Evolutionary conservation across 2,888 invertebrate species (phyloP).

Genomic region (Tetranychus piercei): DNA sequence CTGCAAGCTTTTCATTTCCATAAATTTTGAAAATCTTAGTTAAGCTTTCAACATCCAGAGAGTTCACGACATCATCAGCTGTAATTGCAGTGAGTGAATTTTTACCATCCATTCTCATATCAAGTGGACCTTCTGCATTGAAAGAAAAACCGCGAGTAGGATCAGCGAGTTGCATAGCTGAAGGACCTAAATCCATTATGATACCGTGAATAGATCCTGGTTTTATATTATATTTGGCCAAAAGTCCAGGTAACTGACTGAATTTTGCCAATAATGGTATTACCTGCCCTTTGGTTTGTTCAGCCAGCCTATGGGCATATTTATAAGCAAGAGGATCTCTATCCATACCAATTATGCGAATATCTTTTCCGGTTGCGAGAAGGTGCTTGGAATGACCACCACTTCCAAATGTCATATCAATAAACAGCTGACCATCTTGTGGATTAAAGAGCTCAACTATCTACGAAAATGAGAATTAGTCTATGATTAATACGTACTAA

Average conservation of each 20-base stretch:
- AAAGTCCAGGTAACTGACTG: conserved; percentile 56
- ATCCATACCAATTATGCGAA: conserved; percentile 61
- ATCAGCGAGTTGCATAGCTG: conserved; percentile 80
- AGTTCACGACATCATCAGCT: conserved; percentile 67
- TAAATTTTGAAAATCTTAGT: conserved; percentile 68
- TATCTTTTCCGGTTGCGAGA: conserved; percentile 44
- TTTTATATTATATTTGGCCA: conserved; percentile 42
- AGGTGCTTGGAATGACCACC: conserved; percentile 69
- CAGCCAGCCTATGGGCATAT: conserved; percentile 46
- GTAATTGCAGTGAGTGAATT: conserved; percentile 48
- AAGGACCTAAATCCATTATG: conserved; percentile 79
- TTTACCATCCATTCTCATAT: conserved; percentile 83
- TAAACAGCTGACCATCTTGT: conserved; percentile 38
- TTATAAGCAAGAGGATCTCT: conserved; percentile 63
- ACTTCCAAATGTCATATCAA: conserved; percentile 92
- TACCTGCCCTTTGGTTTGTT: conserved; percentile 37
- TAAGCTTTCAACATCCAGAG: conserved; percentile 55
- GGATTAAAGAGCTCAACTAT: conserved; percentile 14
- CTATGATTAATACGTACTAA: too few relatives aligned
- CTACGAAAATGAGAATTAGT: background rate
- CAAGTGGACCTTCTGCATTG: conserved; percentile 63
- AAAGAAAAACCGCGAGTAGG: conserved; percentile 66
- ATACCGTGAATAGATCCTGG: conserved; percentile 56
- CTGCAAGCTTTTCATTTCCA: conserved; percentile 72
- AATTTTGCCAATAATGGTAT: conserved; percentile 67